Base-by-base conservation (phyloP, 2,113 vertebrate genomes). In the Thymallus thymallus region DNA sequence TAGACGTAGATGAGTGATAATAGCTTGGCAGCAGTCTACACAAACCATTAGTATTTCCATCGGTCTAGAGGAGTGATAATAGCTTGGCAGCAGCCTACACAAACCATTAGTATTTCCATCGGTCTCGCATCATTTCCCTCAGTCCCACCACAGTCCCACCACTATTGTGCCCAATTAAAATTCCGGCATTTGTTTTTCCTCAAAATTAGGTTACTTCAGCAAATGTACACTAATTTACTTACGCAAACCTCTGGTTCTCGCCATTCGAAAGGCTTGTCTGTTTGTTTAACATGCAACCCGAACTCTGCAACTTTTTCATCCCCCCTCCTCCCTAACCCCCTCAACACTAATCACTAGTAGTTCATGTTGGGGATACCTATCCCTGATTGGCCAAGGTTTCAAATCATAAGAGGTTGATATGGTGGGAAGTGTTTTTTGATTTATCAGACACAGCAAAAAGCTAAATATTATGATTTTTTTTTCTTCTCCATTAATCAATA, bases 211-310 rank as follows among this genome's bases (percentile, higher is more conserved):
- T 93, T 93, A 91, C 88, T 90, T 89, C 84, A 87, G 86, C 88
- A 92, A 91, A 93, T 92, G 86, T 89, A 88, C 90, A 90, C 89
- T 89, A 88, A 94, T 91, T 90, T 87, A 90, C 86, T 92, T 86
- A 75, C 67, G 60, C 82, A 82, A 88, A 92, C 78, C 85, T 88
- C 82, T 61, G 85, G 70, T 83, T 81, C 76, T 82, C 66, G 79
- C 80, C 85, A 62, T 72, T 86, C 77, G 83, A 86, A 90, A 83
- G 80, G 73, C 75, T 51, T 18, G 6, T 35, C 76, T 91, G 88
- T 92, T 93, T 92, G 86, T 88, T 91, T 92, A 90, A 91, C 90
- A 87, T 89, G 88, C 88, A 92, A 92, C 84, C 81, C 87, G 87
- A 93, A 92, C 90, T 89, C 66, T 76, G 70, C 65, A 79, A 82